phyloP scores from a whole-genome alignment of 2,113 vertebrate species.

The Rhynchomys soricoides region DNA sequence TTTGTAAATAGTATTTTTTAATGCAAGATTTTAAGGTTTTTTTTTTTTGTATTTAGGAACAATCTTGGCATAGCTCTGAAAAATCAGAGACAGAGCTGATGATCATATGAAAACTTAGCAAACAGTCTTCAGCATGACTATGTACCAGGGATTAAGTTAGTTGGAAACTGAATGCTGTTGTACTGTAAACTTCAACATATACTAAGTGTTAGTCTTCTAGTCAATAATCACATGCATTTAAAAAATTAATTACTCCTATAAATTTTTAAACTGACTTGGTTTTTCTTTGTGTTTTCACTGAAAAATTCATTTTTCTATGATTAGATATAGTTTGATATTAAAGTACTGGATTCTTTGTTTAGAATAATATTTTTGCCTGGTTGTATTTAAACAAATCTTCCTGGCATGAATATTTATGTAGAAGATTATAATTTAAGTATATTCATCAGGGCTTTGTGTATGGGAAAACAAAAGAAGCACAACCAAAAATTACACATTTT shows the following conservation, averaged over 20 bases:
- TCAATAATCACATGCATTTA: not conserved
- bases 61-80: not conserved
- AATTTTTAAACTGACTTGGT: not conserved
- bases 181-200: not conserved
- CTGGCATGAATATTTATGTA: not conserved
- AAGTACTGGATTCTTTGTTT: not conserved
- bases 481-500: not conserved
- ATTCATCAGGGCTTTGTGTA: not conserved
- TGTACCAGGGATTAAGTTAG: not conserved
- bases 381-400: not conserved
- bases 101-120: not conserved
- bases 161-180: not conserved
- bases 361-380: not conserved
- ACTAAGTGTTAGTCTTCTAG: not conserved
- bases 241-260: not conserved
- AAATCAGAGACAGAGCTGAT: not conserved
- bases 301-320: not conserved
- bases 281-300: not conserved
- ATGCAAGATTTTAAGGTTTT: not conserved
- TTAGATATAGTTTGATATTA: not conserved
- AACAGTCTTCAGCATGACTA: not conserved
- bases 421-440: not conserved
- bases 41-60: not conserved
- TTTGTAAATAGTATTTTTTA: not conserved
- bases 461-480: not conserved